Base-by-base conservation (phyloP, 2,888 invertebrate species). In the Parasteatoda lunata region DNA sequence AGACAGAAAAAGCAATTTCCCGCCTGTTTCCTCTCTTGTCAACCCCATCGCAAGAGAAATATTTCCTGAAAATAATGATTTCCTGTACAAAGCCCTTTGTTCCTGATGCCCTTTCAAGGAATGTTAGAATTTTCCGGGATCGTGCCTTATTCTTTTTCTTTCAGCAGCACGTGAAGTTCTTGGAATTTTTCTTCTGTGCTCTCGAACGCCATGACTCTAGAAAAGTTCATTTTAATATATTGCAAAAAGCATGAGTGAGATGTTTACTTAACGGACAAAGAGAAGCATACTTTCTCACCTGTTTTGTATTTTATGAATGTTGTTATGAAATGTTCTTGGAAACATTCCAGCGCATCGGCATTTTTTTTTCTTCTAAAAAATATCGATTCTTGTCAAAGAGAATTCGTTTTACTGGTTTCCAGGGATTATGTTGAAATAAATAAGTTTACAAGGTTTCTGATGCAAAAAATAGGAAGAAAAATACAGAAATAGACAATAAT, bases 51-150 rank as follows among this genome's bases (percentile, higher is more conserved):
- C 13, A 51, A 59, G 71, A 64, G 66, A 72, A 84, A 84, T 84
- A 84, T 77, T 84, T 84, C 83, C 83, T 84, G 77, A 72, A 71
- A 84, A 84, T 84, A 77, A 84, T 84, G 83, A 84, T 84, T 84
- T 84, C 77, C 83, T 71, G 77, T 47, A 11, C 47, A 51, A 69
- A n/a, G 47, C 66, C 72, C 73, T 84, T 84, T 77, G 77, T 84
- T 77, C 77, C 65, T 15, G 30, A 30, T 15, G 51, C 71, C 65
- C 68, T 65, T 84, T 84, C 77, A 49, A 15, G 83, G 83, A 76
- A 71, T 82, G 70, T 47, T 48, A n/a, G 13, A 7, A 47, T 66
- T 70, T 13, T 15, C 11, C 78, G 30, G 30, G 30, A 30, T 30
- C 30, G 30, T 30, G 30, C 30, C 30, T 45, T 11, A n/a, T 13